Percentiles rank a stretch among this genome's conserved stretches.
These are phyloP conservation scores for Branchellion lobata DNA, from an alignment of 2,888 invertebrate species.

Conservation along the genomic window DNA sequence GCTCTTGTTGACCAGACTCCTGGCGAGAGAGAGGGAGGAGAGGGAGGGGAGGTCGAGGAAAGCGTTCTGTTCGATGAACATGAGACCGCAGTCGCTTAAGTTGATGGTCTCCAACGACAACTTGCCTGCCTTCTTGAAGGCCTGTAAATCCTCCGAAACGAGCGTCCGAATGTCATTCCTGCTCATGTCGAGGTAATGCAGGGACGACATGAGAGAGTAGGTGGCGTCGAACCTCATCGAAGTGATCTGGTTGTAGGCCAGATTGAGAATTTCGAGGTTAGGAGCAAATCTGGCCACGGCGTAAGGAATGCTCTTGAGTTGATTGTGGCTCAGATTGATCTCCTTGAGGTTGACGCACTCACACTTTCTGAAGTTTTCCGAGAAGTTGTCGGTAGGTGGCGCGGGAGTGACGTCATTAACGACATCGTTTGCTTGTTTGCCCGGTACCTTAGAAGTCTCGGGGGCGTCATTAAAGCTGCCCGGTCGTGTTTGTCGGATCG, in stretches of 20 bases:
- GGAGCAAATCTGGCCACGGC: conserved; percentile 50
- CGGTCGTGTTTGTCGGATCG: too few species aligned
- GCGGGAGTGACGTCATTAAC: neutral
- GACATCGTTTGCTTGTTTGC: neutral
- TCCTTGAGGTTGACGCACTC: conserved; percentile 42
- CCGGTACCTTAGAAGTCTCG: too few species aligned
- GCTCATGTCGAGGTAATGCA: conserved; percentile 49
- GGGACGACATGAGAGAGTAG: conserved; percentile 41
- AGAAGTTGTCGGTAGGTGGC: neutral
- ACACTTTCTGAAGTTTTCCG: neutral
- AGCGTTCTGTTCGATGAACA: conserved; percentile 45
- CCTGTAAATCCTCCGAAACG: conserved; percentile 43
- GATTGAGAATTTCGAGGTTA: conserved; percentile 49
- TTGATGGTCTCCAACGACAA: conserved; percentile 48
- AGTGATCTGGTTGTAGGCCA: conserved; percentile 49
- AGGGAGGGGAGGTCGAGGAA: conserved; percentile 48
- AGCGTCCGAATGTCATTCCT: conserved; percentile 49
- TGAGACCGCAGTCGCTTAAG: conserved; percentile 48
- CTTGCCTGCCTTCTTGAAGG: conserved; percentile 39
- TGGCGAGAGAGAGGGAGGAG: conserved; percentile 49
- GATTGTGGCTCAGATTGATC: conserved; percentile 50
- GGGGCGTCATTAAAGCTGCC: too few species aligned
- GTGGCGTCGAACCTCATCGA: conserved; percentile 47
- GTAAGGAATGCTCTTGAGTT: conserved; percentile 48
- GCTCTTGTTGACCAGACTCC: conserved; percentile 46